Evolutionary conservation across 2,113 vertebrate genomes (phyloP).

Genomic region (Pelobates fuscus): DNA sequence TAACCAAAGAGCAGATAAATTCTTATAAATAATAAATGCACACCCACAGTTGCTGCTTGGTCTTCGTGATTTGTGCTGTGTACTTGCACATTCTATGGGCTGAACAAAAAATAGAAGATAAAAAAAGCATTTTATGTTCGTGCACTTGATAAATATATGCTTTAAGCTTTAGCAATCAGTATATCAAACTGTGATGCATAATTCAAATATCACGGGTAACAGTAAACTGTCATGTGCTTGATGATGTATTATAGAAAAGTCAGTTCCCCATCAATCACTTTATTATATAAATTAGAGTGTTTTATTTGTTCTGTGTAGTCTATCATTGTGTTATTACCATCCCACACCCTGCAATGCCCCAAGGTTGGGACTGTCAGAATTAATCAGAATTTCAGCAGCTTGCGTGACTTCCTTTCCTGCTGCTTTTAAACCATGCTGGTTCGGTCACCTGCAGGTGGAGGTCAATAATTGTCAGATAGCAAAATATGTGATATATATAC

Average conservation of each 20-base stretch:
- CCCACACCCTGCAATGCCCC: not conserved
- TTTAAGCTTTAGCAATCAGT: not conserved
- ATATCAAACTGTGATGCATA: not conserved
- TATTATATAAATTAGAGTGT: not conserved
- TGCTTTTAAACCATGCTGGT: not conserved
- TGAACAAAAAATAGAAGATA: not conserved
- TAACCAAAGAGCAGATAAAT: slow-evolving; percentile 10
- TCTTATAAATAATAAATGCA: slow-evolving; percentile 28
- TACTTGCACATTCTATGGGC: not conserved
- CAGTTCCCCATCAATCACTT: not conserved
- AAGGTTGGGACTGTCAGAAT: not conserved
- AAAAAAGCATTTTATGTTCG: not conserved
- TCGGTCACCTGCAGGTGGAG: not conserved
- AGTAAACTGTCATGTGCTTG: not conserved
- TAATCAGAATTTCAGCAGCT: not conserved
- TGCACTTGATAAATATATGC: not conserved
- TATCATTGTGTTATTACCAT: not conserved
- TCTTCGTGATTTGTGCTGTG: not conserved
- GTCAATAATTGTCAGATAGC: no score
- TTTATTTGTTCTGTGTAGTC: not conserved
- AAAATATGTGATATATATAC: no score
- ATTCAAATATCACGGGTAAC: not conserved
- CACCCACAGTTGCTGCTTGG: not conserved
- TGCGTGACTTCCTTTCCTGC: no score
- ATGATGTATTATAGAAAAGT: not conserved